Percentiles rank a stretch among this genome's conserved stretches.
Conservation (phyloP, 2,113 vertebrate species). For the Dascyllus trimaculatus region DNA sequence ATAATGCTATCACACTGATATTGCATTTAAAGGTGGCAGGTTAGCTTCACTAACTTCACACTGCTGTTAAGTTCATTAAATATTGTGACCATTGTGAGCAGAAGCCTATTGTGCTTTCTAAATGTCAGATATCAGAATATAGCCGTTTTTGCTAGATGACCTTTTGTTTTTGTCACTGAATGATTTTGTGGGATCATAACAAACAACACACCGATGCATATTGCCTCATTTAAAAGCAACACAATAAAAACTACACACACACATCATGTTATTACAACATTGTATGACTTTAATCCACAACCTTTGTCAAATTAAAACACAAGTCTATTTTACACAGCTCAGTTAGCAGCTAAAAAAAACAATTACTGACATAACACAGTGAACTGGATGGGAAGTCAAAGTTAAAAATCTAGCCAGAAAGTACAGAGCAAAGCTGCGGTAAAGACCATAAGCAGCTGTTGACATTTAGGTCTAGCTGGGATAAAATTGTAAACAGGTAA, state of each 20-base stretch:
- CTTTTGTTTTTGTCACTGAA: too few relatives aligned
- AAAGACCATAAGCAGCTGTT: conserved; percentile 19
- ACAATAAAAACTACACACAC: conserved; percentile 29
- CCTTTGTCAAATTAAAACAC: conserved; percentile 81
- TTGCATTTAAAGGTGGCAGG: too few relatives aligned
- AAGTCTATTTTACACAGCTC: conserved; percentile 81
- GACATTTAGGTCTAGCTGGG: background rate
- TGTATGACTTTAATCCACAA: conserved; percentile 81
- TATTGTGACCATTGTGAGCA: too few relatives aligned
- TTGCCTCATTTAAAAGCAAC: background rate
- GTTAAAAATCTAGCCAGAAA: conserved; percentile 52
- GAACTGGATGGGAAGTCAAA: conserved; percentile 40
- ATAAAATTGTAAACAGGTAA: background rate
- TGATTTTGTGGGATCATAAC: too few relatives aligned
- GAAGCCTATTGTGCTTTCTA: too few relatives aligned
- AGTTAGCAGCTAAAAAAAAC: conserved; percentile 74
- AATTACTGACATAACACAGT: conserved; percentile 46
- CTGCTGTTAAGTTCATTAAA: too few relatives aligned
- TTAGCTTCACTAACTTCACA: too few relatives aligned
- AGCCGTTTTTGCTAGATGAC: too few relatives aligned
- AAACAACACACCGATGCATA: too few relatives aligned
- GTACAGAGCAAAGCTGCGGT: conserved; percentile 23
- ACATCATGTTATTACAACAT: conserved; percentile 65
- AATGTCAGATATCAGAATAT: too few relatives aligned
- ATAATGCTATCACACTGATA: too few relatives aligned